Evolutionary conservation across 35 echinoderm and acorn worm genomes (phyloP).

Genomic region (Apostichopus japonicus): DNA sequence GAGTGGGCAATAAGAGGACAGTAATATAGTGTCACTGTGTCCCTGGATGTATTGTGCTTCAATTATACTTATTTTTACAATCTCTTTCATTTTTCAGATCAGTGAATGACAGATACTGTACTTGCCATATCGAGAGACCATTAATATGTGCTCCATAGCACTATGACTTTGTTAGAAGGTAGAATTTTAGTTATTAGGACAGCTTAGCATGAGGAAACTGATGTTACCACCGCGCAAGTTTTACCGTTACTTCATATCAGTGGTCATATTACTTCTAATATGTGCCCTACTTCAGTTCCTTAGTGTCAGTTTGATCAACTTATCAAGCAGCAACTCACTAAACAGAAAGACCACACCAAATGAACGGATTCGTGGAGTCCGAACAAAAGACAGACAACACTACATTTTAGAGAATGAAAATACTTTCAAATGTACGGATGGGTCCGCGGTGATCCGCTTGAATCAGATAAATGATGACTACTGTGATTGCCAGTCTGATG

Average conservation of each 20-base stretch:
- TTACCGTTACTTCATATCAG: slow-evolving; percentile 35
- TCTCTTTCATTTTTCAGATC: no score
- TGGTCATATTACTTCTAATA: slow-evolving; percentile 39
- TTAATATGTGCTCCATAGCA: not conserved
- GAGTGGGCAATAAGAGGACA: no score
- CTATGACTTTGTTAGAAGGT: not conserved
- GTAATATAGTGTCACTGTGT: no score
- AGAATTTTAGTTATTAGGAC: not conserved
- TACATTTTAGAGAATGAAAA: slow-evolving; percentile 62
- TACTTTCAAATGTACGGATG: slow-evolving; percentile 65
- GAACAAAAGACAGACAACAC: slow-evolving; percentile 37
- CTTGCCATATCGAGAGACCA: no score
- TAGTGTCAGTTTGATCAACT: slow-evolving; percentile 2
- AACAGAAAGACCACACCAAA: not conserved
- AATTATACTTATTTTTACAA: no score
- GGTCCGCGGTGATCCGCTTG: slow-evolving; percentile 52
- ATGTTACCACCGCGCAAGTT: slow-evolving; percentile 50
- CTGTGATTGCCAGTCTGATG: slow-evolving; percentile 86
- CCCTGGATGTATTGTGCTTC: no score
- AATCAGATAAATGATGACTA: slow-evolving; percentile 88
- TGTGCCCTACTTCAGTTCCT: slow-evolving; percentile 41
- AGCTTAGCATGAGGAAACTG: slow-evolving; percentile 54
- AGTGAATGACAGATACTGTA: no score
- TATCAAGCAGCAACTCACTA: slow-evolving; percentile 2
- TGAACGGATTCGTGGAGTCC: slow-evolving; percentile 53